Conservation (phyloP, 2,888 invertebrate genomes). For the Melangyna quadrimaculata region DNA sequence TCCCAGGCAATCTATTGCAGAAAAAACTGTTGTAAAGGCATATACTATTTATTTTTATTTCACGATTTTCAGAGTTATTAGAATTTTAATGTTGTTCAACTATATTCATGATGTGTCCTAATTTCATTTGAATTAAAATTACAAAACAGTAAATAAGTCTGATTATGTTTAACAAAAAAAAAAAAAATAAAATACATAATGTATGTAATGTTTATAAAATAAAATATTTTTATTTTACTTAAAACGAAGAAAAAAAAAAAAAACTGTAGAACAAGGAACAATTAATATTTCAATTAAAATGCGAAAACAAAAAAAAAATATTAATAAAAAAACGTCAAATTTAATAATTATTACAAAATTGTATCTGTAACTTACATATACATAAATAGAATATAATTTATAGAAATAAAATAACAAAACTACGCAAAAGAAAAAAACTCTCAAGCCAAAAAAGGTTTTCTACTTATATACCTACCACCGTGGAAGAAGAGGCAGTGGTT, state of each 20-base stretch:
- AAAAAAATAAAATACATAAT: background rate
- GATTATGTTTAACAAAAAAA: slow-evolving; percentile 3
- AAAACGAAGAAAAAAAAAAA: background rate
- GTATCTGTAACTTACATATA: slow-evolving; percentile 37
- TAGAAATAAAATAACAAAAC: slow-evolving; percentile 19
- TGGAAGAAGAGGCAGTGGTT: slow-evolving; percentile 48
- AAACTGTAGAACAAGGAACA: slow-evolving; percentile 4
- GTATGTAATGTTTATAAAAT: background rate
- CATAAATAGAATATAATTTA: slow-evolving; percentile 37
- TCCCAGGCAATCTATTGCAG: slow-evolving; percentile 60
- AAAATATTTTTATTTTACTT: background rate
- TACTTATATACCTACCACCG: slow-evolving; percentile 60
- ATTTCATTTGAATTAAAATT: background rate
- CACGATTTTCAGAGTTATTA: background rate
- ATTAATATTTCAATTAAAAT: slow-evolving; percentile 1
- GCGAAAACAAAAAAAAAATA: slow-evolving; percentile 10
- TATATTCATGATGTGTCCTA: slow-evolving; percentile 14
- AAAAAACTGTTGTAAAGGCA: slow-evolving; percentile 45
- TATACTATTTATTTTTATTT: slow-evolving; percentile 1
- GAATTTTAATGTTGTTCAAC: background rate
- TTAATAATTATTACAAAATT: background rate
- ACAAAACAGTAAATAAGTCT: background rate
- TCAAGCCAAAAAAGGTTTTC: slow-evolving; percentile 23
- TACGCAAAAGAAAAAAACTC: slow-evolving; percentile 11
- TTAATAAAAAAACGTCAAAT: slow-evolving; percentile 8